phyloP scores from a whole-genome alignment of 2,113 vertebrate genomes.

The Puffinus mauretanicus region DNA sequence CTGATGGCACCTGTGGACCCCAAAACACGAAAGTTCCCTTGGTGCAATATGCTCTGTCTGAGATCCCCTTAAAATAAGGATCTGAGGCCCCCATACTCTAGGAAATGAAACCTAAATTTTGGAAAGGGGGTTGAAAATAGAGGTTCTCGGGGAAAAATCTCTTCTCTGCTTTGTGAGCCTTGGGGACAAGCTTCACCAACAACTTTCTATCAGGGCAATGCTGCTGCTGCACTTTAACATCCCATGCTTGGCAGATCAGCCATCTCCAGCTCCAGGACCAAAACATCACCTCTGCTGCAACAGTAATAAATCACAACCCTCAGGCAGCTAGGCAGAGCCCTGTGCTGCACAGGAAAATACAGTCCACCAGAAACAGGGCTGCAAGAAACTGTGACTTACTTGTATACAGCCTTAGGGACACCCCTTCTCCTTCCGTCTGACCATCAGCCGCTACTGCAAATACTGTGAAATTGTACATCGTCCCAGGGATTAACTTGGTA shows the following conservation, averaged over 20 bases:
- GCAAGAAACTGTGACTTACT: background rate
- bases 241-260: background rate
- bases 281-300: background rate
- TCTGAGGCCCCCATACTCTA: background rate
- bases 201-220: background rate
- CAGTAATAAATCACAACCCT: background rate
- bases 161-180: background rate
- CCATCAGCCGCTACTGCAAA: background rate
- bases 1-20: fast-evolving
- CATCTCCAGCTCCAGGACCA: background rate
- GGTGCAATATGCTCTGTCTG: background rate
- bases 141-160: background rate
- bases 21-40: background rate
- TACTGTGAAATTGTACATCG: background rate
- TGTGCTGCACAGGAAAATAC: background rate
- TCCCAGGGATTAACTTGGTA: background rate
- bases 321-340: background rate
- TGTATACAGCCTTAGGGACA: fast-evolving
- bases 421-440: background rate
- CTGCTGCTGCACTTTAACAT: background rate
- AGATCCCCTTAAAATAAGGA: background rate
- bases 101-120: background rate
- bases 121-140: background rate
- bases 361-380: fast-evolving
- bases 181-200: background rate